These are phyloP conservation scores for Bungarus multicinctus DNA, from an alignment of 2,113 vertebrate species.

Conservation along the genomic window DNA sequence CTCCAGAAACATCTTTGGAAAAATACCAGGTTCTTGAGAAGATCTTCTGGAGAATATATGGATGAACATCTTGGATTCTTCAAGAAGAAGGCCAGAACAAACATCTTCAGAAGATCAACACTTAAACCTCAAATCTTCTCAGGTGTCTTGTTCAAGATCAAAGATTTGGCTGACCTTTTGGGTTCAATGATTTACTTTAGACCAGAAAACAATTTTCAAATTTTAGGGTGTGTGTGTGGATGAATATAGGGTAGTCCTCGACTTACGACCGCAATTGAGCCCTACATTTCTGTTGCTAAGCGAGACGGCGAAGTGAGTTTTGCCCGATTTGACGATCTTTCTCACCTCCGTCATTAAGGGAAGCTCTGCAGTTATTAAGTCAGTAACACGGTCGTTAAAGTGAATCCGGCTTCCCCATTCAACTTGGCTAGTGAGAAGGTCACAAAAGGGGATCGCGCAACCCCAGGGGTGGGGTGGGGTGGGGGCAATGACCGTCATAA, in stretches of 20 bases:
- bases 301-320: no score
- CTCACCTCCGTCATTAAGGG: no score
- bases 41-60: background rate
- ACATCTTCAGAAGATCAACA: background rate
- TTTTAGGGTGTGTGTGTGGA: background rate
- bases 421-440: no score
- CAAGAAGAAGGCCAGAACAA: background rate
- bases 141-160: background rate
- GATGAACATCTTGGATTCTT: background rate
- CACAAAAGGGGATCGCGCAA: no score
- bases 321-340: no score
- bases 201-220: background rate
- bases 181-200: no score
- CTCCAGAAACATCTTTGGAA: background rate
- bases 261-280: no score
- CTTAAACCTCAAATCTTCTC: background rate
- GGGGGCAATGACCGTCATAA: no score
- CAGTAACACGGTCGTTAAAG: no score
- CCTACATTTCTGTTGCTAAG: background rate
- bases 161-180: background rate
- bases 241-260: background rate
- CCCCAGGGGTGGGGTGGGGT: no score
- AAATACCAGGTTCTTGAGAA: background rate
- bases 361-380: no score
- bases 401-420: no score